A percentile compares a stretch with the other conserved stretches of the same genome.
Evolutionary conservation across 2,888 invertebrate species (phyloP).

Genomic region (Hylaea fasciaria): DNA sequence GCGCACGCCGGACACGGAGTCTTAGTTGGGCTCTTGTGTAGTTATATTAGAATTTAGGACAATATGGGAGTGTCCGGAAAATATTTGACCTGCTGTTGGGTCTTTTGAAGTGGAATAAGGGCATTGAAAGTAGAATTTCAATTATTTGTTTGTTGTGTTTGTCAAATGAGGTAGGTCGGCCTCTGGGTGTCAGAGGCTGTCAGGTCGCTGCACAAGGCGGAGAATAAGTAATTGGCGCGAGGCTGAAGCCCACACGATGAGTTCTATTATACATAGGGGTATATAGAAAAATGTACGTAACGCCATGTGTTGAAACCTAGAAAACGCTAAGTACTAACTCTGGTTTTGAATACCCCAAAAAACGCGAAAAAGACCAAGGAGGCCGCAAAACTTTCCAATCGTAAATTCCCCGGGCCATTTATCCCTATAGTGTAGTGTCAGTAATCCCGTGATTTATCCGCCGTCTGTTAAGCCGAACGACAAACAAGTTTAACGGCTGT

Average conservation of each 20-base stretch:
- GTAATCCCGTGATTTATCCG: conserved; percentile 41
- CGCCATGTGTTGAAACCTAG: too few species aligned
- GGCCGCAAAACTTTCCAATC: conserved; percentile 9
- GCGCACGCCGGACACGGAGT: background rate
- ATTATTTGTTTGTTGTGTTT: background rate
- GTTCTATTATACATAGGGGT: too few species aligned
- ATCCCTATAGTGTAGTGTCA: conserved; percentile 28
- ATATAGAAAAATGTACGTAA: too few species aligned
- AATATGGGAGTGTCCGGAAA: background rate
- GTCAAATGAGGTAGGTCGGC: too few species aligned
- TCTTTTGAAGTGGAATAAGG: background rate
- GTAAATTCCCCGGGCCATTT: conserved; percentile 23
- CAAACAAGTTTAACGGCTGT: conserved; percentile 35
- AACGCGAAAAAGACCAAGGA: conserved; percentile 6
- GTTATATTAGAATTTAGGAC: background rate
- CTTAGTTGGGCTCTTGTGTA: background rate
- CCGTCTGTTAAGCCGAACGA: conserved; percentile 28
- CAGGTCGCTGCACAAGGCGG: too few species aligned
- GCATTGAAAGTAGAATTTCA: background rate
- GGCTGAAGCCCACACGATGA: too few species aligned
- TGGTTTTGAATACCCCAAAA: background rate
- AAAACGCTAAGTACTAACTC: too few species aligned
- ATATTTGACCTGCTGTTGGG: background rate
- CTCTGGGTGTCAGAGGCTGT: too few species aligned
- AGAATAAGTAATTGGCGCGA: too few species aligned